These are phyloP conservation scores for Cyclophora punctaria DNA, from an alignment of 2,888 invertebrate genomes.

Conservation along the genomic window DNA sequence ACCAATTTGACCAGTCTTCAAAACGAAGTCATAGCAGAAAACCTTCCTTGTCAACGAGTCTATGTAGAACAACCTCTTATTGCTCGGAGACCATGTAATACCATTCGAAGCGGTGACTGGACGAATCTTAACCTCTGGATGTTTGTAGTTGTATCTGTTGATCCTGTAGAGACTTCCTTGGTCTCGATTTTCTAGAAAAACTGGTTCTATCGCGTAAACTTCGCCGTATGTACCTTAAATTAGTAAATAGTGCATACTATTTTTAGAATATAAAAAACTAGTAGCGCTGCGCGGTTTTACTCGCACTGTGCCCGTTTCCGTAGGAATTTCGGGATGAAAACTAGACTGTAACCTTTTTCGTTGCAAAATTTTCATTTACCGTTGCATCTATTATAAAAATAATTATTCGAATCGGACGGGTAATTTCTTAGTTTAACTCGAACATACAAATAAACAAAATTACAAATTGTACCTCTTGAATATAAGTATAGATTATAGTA, in stretches of 20 bases:
- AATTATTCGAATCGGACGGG: too few species aligned
- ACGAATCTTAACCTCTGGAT: conserved; percentile 1
- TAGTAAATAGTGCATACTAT: background rate
- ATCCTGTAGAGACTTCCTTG: conserved; percentile 6
- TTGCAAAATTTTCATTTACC: too few species aligned
- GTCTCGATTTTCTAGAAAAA: background rate
- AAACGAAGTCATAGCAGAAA: conserved; percentile 5
- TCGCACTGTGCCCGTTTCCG: too few species aligned
- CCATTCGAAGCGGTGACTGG: conserved; percentile 7
- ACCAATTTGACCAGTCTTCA: background rate
- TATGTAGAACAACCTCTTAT: conserved; percentile 11
- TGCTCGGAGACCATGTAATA: conserved; percentile 6
- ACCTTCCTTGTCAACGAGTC: conserved; percentile 7
- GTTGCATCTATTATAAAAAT: too few species aligned
- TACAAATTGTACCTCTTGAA: too few species aligned
- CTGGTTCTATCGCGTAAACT: background rate
- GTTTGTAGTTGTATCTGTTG: background rate
- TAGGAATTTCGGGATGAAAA: too few species aligned
- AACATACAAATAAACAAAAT: too few species aligned
- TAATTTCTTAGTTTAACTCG: too few species aligned
- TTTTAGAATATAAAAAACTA: too few species aligned
- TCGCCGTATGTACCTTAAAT: conserved; percentile 5
- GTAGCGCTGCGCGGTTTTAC: too few species aligned
- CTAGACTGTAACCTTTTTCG: too few species aligned
- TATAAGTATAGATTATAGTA: too few species aligned